Conservation (phyloP, 1,140 invertebrate species). For the Diprion similis region DNA sequence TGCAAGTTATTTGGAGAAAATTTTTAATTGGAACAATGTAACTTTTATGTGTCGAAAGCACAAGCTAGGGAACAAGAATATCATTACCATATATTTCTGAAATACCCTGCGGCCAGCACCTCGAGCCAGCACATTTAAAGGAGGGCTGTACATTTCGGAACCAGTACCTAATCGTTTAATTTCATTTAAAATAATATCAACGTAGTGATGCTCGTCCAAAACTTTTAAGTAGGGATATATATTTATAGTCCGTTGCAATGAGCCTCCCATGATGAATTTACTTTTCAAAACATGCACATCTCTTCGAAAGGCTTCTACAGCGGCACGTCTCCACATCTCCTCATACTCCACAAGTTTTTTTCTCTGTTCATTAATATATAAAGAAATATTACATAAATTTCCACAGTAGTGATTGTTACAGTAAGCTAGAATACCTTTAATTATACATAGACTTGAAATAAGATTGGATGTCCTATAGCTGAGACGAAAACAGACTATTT, state of each 20-base stretch:
- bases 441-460: no score
- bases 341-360: slow-evolving; percentile 68
- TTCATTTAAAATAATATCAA: slow-evolving; percentile 71
- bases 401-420: no score
- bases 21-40: slow-evolving; percentile 18
- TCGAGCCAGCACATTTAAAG: slow-evolving; percentile 68
- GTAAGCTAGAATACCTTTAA: no score
- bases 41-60: slow-evolving; percentile 13
- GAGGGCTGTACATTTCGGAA: slow-evolving; percentile 82
- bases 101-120: slow-evolving; percentile 75
- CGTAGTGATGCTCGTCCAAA: slow-evolving; percentile 70
- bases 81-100: slow-evolving; percentile 47
- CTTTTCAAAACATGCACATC: slow-evolving; percentile 70
- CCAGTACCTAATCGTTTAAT: slow-evolving; percentile 72
- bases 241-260: slow-evolving; percentile 62
- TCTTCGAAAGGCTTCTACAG: slow-evolving; percentile 68
- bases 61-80: slow-evolving; percentile 11
- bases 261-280: slow-evolving; percentile 51
- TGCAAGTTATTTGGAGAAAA: background rate
- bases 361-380: slow-evolving; percentile 49
- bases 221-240: slow-evolving; percentile 79
- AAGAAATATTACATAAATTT: no score
- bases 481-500: no score
- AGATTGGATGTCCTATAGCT: background rate
- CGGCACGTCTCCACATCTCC: slow-evolving; percentile 69